Base-by-base conservation (phyloP, 2,888 invertebrate species). In the Eupeodes luniger region DNA sequence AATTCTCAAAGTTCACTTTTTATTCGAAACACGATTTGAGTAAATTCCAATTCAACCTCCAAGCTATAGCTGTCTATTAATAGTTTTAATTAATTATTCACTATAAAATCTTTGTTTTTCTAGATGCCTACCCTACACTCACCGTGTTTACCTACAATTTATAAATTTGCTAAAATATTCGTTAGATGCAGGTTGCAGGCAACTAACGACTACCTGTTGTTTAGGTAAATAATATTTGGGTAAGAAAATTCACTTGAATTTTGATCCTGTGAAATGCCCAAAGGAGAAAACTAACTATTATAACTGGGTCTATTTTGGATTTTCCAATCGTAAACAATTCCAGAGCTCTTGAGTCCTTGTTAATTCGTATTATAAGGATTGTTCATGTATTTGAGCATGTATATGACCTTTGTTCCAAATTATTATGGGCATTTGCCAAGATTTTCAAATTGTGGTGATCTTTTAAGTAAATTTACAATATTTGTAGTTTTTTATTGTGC, bases 251-350 rank as follows among this genome's bases (percentile, higher is more conserved):
- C 72, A 59, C 9, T 34, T 72, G 47, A 27, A 47, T n/a, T 27
- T 49, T 14, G n/a, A 53, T 57, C 14, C 34, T 81, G 53, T 67
- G 49, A 40, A 78, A 55, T 53, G 55, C 44, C 57, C 51, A 51
- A 49, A n/a, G 27, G 4, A 27, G 12, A 11, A 11, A 11, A 0
- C 12, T 6, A 36, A 11, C 27, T 62, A 62, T 51, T 66, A 40
- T 19, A 44, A 62, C n/a, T 76, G 55, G 59, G 44, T 78, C 69
- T 55, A 16, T 64, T 79, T 80, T 83, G 87, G 83, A 77, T 80
- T 82, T 87, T 87, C 61, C 76, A 79, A 70, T 67, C 49, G 40
- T 55, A 44, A 34, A 77, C 19, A 85, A 81, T 81, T 49, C 62
- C 19, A 6, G 27, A 27, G n/a, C 6, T 72, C 10, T 47, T 67